Evolutionary conservation across 2,888 invertebrate species (phyloP), one percentile per base, ranked within the genome.

Genomic region (Microctonus brassicae): DNA sequence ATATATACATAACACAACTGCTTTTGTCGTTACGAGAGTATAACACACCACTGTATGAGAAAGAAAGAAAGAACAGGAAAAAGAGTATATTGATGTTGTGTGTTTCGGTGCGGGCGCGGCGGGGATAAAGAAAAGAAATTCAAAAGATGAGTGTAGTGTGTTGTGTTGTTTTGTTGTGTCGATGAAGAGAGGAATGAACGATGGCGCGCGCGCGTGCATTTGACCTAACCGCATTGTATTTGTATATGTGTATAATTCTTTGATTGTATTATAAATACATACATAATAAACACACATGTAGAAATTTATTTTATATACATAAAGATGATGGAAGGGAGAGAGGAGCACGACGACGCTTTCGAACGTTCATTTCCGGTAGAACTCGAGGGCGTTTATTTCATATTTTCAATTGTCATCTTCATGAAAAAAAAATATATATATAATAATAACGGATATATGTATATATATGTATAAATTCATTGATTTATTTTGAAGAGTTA

Each of bases 1-100:
- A 74, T 73, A 75, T 58, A 24, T 73, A 67, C 42, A 47, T 39
- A 39, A 36, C 26, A 61, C 61, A 33, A 52, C 4, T 33, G 62
- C 62, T 22, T 66, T 55, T 66, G 66, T 61, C 60, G 39, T 61
- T 69, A 61, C 55, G 55, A 62, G 57, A 34, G 17, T 24, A 42
- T 47, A 62, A 52, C 11, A 39, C 13, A 1, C n/a, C 3, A 0
- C 1, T 1, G n/a, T n/a, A 39, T 39, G 36, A 58, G 53, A 24
- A 11, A 63, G 26, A 24, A 11, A 63, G 26, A 68, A 34, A 52
- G 68, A 52, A 6, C 52, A 52, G 52, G 52, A n/a, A 58, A 58
- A 67, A 26, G 42, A 13, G 17, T 62, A 10, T 61, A 7, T 22
- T 34, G 33, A 17, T 20, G 29, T 29, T 20, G 29, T 29, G 7